Base-by-base conservation (phyloP, 2,888 invertebrate genomes). In the Coelinius sp. region DNA sequence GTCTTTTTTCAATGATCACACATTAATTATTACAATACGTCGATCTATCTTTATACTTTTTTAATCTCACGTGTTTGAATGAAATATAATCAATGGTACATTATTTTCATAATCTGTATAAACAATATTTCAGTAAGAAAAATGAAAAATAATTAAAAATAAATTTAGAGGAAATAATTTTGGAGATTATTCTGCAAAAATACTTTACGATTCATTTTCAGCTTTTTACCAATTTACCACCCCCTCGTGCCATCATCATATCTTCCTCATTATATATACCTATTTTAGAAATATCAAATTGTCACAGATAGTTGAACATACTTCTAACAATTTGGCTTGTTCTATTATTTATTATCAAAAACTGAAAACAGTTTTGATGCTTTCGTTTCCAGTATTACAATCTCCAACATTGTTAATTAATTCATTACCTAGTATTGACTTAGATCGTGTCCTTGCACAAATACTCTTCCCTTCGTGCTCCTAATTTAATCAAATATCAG, bases 401-500 rank as follows among this genome's bases (percentile, higher is more conserved):
- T 35, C 12, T 38, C 10, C 38, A 24, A 41, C 6, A 24, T 6
- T 20, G 7, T 27, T 41, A 64, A 53, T 38, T 8, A 71, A 76
- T 75, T 73, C 66, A 52, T 73, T 76, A 74, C 69, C 67, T 71
- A 49, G 14, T 76, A 77, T 75, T 76, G 76, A 76, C 77, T 75
- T 77, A 74, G 76, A 77, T 75, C 71, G 73, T 63, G 25, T 49
- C 46, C 20, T 49, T 14, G 46, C 41, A 44, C 35, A 24, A 53
- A 53, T 56, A 41, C 25, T 41, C 22, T 46, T 44, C 70, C 69
- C 24, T 38, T 44, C 22, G 52, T 49, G 38, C 24, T 38, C 64
- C 44, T 20, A 72, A 77, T 69, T 69, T 35, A 25, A 44, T 46
- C 20, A 67, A 53, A 25, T 41, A 63, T 88, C 85, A 90, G 77